Base-by-base conservation (phyloP, 2,797 vertebrate genomes). In the Thaleichthys pacificus region DNA sequence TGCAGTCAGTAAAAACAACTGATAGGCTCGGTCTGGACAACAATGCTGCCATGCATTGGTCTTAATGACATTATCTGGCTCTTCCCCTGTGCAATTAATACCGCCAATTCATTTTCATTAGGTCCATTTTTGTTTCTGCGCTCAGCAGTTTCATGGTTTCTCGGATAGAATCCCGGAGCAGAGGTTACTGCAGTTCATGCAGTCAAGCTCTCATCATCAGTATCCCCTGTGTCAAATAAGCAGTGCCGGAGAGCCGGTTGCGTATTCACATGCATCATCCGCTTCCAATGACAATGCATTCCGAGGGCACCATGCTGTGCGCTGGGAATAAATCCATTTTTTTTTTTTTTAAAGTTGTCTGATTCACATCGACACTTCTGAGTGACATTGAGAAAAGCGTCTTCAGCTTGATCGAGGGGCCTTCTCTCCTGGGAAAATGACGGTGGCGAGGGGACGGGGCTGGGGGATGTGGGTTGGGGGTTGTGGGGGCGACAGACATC, bases 361-460 rank as follows among this genome's bases (percentile, higher is more conserved):
- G 74, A 80, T 79, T 82, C 58, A 67, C 75, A 69, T 87, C 79
- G 79, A 56, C 74, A 68, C 62, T 69, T 35, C 78, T 80, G 82
- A 72, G 67, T 75, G 87, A 80, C 72, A 69, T 70, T 72, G 83
- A 89, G 79, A 80, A 58, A 78, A 89, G 83, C 76, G 76, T 42
- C 74, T 73, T 81, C 71, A 22, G 68, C 79, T 86, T 84, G 83
- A 90, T 89, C 82, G 88, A 86, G 79, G 74, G 71, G 38, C 75
- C 77, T 76, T 30, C 67, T 86, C 81, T 79, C 85, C 82, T 80
- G 75, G 67, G 74, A 38, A 6, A 67, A 8, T 7, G 19, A n/a
- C 21, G 30, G 42, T 82, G 75, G 66, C 71, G 79, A 81, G 71
- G 85, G 63, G 76, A 58, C 12, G 57, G 54, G 22, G 62, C 72